Base-by-base conservation (phyloP, 2,797 vertebrate genomes). In the Pterois miles region DNA sequence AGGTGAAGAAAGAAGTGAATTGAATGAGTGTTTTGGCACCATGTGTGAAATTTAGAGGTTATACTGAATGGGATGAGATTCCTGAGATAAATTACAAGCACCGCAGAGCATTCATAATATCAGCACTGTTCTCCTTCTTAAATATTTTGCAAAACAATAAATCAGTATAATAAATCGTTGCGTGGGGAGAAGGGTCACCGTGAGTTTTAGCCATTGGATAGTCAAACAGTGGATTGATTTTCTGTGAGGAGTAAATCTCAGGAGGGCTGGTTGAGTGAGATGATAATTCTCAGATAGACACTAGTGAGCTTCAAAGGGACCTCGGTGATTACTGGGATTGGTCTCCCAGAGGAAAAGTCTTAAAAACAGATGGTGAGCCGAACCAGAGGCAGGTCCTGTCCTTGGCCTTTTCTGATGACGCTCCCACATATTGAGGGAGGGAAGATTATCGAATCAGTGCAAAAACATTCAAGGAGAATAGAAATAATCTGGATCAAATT, bases 401-500 rank as follows among this genome's bases (percentile, higher is more conserved):
- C 59, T 59, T 40, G 34, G 4, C 33, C 48, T 23, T 14, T n/a
- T 38, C 31, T 27, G 63, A 68, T 67, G 65, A 62, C 9, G 8
- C 74, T 34, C 20, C 29, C 12, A 8, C 25, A 52, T 54, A 74
- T 29, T 22, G 23, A 57, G 34, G 27, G 29, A 65, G 5, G 40
- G 38, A 65, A 69, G 80, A 74, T 82, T 67, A 81, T 69, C 2
- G 6, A 75, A 62, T 71, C 57, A 63, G 52, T 57, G 31, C 67
- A 70, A 66, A 72, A 77, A 71, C 53, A 65, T 43, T 68, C 9
- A 63, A 69, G 58, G 36, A 64, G 20, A 31, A 83, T 78, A 59
- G 13, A 69, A 46, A 83, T 78, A 66, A 80, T 78, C 79, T 74
- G 81, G 68, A 80, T 78, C 48, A 72, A 33, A 74, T 57, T 79